Evolutionary conservation across 2,797 vertebrate species (phyloP), one percentile per base, ranked within the genome.

Genomic region (Clarias fuscus): DNA sequence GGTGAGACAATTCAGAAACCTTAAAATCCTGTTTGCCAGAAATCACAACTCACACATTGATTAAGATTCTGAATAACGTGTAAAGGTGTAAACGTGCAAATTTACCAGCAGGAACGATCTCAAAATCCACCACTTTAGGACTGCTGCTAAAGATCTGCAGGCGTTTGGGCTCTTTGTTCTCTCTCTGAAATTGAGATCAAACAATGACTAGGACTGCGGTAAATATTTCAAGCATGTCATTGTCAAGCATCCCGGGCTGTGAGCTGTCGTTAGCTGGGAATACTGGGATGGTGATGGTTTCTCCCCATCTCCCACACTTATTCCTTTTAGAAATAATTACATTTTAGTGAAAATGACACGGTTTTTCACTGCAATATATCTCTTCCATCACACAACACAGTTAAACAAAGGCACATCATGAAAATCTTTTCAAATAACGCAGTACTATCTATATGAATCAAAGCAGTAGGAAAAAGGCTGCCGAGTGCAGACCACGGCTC

Each of bases 101-200:
- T 73, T 79, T 72, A 96, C 95, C 95, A 37, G 94, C 90, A 48
- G 96, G 91, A 84, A 97, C 95, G 64, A 98, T 90, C 83, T 97
- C 93, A 84, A 99, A 90, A 83, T 97, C 97, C 79, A 98, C 96
- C 95, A 99, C 96, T 90, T 97, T 98, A 82, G 98, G 96, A 92
- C 96, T 96, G 82, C 95, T 94, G 90, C 96, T 95, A 90, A 98
- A 99, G 91, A 99, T 95, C 91, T 97, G 97, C 85, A 98, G 93
- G 85, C 95, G 95, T 95, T 98, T 98, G 22, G 98, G 94, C 92
- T 99, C 98, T 22, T 97, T 96, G 92, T 97, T 98, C 93, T 97
- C 98, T 91, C 96, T 93, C 95, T 96, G 83, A 27, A 90, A 59
- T 72, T 3, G 85, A 59, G 7, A 58, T 4, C 18, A 59, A 71